Conservation (phyloP, 2,888 invertebrate species). For the Dioctria rufipes region DNA sequence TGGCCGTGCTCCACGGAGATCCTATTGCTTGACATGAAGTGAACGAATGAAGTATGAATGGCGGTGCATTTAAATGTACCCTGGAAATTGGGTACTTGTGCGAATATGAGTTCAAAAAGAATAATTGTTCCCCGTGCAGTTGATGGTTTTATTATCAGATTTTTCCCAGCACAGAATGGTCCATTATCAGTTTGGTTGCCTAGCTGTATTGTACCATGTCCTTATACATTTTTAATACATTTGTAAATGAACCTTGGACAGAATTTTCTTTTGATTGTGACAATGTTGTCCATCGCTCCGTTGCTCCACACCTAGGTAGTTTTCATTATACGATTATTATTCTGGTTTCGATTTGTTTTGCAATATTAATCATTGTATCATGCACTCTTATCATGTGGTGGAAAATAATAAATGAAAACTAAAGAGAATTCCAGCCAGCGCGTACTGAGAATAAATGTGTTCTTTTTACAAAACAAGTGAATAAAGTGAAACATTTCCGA, state of each 20-base stretch:
- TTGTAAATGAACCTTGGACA: neutral
- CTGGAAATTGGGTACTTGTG: constrained; percentile 24
- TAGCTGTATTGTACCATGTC: neutral
- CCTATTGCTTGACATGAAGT: constrained; percentile 33
- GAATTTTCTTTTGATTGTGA: neutral
- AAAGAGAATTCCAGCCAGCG: no score
- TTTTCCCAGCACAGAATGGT: constrained; percentile 26
- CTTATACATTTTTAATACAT: neutral
- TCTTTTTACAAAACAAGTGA: no score
- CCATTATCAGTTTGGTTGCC: constrained; percentile 45
- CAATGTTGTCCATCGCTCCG: no score
- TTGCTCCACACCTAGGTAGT: no score
- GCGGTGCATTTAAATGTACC: constrained; percentile 42
- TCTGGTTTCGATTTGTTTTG: no score
- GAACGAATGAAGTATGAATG: constrained; percentile 71
- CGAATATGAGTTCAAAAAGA: constrained; percentile 19
- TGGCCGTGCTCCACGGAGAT: constrained; percentile 8
- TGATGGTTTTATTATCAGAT: constrained; percentile 51
- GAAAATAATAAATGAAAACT: no score
- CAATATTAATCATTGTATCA: no score
- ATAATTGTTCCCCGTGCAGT: constrained; percentile 43
- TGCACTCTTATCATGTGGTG: no score
- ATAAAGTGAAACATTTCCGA: no score
- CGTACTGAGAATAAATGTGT: no score
- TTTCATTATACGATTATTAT: no score